phyloP scores from a whole-genome alignment of 2,797 vertebrate species.

The Pangasius sanitwongsei region DNA sequence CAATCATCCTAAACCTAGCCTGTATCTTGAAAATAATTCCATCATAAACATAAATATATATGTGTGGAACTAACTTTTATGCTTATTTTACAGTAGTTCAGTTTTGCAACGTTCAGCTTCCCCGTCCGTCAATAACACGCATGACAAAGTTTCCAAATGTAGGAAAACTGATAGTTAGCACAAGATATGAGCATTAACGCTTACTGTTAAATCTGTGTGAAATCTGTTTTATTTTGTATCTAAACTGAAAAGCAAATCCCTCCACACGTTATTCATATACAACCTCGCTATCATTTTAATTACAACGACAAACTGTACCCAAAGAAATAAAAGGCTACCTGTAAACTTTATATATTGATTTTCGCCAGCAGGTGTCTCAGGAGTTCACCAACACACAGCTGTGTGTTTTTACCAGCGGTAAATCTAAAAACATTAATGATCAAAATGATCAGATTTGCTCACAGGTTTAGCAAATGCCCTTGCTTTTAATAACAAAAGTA shows the following conservation, averaged over 20 bases:
- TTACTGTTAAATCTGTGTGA: background rate
- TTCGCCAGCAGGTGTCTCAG: conserved; percentile 43
- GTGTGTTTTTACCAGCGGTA: too few species aligned
- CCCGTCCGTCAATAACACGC: background rate
- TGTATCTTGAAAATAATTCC: too few species aligned
- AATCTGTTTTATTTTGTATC: background rate
- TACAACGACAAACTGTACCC: background rate
- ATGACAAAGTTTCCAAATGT: background rate
- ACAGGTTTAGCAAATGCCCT: background rate
- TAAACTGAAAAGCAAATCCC: background rate
- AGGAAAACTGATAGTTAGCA: background rate
- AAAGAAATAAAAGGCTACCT: background rate
- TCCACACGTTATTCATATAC: background rate
- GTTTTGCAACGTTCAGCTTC: background rate
- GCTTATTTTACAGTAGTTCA: too few species aligned
- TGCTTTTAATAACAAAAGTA: background rate
- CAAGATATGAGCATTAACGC: background rate
- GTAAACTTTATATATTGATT: background rate
- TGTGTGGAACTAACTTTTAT: too few species aligned
- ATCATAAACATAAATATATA: too few species aligned
- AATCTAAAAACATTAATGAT: background rate
- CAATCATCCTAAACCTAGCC: too few species aligned
- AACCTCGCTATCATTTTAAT: background rate
- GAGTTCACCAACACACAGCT: conserved; percentile 14
- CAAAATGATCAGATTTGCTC: background rate